Conservation (phyloP, 2,888 invertebrate genomes). For the Bombylius discolor region DNA sequence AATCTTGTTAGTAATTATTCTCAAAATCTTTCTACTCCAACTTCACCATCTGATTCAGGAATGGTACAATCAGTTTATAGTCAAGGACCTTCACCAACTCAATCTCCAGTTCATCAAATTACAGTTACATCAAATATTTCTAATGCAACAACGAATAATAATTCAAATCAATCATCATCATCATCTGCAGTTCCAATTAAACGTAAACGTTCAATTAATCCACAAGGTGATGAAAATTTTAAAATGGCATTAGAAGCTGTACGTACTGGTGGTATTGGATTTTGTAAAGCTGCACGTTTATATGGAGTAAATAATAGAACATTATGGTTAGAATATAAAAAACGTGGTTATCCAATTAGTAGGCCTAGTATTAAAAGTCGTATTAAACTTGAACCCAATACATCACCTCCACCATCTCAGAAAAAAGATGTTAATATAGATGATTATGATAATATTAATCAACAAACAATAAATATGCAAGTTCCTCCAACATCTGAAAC, state of each 20-base stretch:
- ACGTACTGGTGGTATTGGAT: conserved; percentile 69
- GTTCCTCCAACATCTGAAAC: conserved; percentile 37
- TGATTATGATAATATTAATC: conserved; percentile 31
- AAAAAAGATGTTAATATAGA: conserved; percentile 31
- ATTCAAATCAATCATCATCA: conserved; percentile 16
- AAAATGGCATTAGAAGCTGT: conserved; percentile 70
- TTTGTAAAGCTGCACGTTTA: conserved; percentile 72
- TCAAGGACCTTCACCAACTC: conserved; percentile 37
- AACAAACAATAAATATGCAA: conserved; percentile 36
- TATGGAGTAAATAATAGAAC: conserved; percentile 78
- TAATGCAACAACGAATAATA: neutral
- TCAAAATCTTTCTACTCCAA: conserved; percentile 44
- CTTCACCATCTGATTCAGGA: conserved; percentile 43
- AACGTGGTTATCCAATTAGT: conserved; percentile 69
- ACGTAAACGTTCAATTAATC: conserved; percentile 62
- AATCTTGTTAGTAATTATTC: conserved; percentile 41
- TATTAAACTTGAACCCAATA: conserved; percentile 52
- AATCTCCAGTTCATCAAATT: conserved; percentile 32
- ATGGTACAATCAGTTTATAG: conserved; percentile 40
- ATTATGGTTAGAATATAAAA: conserved; percentile 73
- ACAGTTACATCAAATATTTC: conserved; percentile 13
- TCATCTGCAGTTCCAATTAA: conserved; percentile 38
- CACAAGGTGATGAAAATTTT: conserved; percentile 73
- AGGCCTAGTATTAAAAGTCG: conserved; percentile 65
- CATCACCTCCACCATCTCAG: conserved; percentile 41